A percentile compares a stretch with the other conserved stretches of the same genome.
phyloP scores from a whole-genome alignment of 2,797 vertebrate species.

The Sebastes nivosus region DNA sequence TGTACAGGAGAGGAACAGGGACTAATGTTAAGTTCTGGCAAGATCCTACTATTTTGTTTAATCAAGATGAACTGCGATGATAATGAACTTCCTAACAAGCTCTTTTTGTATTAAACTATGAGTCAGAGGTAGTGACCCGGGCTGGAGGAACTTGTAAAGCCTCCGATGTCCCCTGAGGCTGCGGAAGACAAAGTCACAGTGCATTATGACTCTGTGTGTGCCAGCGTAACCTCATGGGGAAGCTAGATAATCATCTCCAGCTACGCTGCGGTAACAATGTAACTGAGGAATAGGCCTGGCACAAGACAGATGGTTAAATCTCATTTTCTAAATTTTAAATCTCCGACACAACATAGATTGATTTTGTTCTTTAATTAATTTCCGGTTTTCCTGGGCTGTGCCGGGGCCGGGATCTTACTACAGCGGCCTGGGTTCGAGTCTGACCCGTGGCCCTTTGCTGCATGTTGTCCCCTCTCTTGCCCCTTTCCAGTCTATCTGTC shows the following conservation, averaged over 20 bases:
- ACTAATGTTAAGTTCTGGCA: neutral
- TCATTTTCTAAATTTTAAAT: slow-evolving; percentile 8
- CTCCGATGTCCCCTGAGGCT: slow-evolving; percentile 25
- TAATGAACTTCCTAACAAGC: slow-evolving; percentile 33
- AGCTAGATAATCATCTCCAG: slow-evolving; percentile 72
- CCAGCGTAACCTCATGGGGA: slow-evolving; percentile 37
- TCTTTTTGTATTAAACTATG: slow-evolving; percentile 37
- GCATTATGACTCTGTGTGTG: slow-evolving; percentile 32
- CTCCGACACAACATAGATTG: neutral
- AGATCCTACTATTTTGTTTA: slow-evolving; percentile 15
- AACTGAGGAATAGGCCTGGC: slow-evolving; percentile 40
- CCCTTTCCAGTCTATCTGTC: too few relatives aligned
- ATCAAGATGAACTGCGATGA: slow-evolving; percentile 41
- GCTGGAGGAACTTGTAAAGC: slow-evolving; percentile 40
- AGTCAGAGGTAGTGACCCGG: slow-evolving; percentile 54
- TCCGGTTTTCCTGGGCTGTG: neutral
- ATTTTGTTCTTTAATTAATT: slow-evolving; percentile 2
- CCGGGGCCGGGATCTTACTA: too few relatives aligned
- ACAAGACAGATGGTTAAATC: neutral
- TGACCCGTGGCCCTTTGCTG: too few relatives aligned
- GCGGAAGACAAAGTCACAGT: slow-evolving; percentile 37
- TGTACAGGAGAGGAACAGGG: slow-evolving; percentile 48
- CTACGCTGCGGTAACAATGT: slow-evolving; percentile 19
- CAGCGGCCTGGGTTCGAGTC: too few relatives aligned
- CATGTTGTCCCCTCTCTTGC: too few relatives aligned